These are phyloP conservation scores for Acanthurus lineatus DNA, from an alignment of 2,797 vertebrate species.

Conservation along the genomic window DNA sequence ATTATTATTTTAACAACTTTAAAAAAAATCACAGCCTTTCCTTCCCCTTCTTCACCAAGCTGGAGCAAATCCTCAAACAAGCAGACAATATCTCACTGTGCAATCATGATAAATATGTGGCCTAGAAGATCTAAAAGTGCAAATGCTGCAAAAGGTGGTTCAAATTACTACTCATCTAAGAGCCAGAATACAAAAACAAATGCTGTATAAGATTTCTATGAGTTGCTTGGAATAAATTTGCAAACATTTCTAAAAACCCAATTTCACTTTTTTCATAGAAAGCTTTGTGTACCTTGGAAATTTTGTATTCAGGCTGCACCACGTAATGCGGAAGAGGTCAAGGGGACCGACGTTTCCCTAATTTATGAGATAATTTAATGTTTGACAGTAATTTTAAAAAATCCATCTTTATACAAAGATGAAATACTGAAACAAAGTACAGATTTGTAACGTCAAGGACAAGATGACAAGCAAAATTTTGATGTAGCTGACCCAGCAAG, in stretches of 20 bases:
- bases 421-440: constrained; percentile 46
- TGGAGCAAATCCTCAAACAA: no score
- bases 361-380: constrained; percentile 14
- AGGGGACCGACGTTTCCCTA: not conserved
- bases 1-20: no score
- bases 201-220: not conserved
- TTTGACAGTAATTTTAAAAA: constrained; percentile 29
- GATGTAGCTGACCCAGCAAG: constrained; percentile 27
- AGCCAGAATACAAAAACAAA: constrained; percentile 11
- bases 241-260: not conserved
- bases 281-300: constrained; percentile 28
- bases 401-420: constrained; percentile 11
- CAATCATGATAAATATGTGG: no score
- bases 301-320: constrained; percentile 28
- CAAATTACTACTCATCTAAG: not conserved
- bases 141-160: constrained; percentile 19
- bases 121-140: not conserved
- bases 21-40: no score
- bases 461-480: constrained; percentile 42
- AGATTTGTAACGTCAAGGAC: constrained; percentile 48
- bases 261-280: constrained; percentile 20
- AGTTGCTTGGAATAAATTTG: constrained; percentile 16
- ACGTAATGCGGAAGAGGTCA: constrained; percentile 32
- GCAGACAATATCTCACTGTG: no score
- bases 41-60: no score